Base-by-base conservation (phyloP, 2,113 vertebrate genomes). In the Aphyosemion australe region DNA sequence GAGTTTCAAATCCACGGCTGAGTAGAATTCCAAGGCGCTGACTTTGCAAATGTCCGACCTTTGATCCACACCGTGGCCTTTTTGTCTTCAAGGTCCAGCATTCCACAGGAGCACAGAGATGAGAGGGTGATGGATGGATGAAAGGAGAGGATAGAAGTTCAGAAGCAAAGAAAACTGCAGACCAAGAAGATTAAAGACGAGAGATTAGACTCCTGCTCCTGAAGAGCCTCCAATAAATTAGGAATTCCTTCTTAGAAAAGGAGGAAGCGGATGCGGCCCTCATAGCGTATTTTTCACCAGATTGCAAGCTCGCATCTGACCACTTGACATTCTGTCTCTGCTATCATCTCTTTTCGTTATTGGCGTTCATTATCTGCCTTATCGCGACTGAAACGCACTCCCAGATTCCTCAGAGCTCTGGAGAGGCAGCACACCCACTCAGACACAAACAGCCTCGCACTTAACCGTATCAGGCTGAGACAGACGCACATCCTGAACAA, bases 101-200 rank as follows among this genome's bases (percentile, higher is more conserved):
- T 93, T 92, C 91, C 92, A 82, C 71, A 71, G 78, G 81, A 88
- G 87, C 63, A 60, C 82, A 70, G 76, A 88, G 85, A 90, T 81
- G 86, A 90, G 87, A 87, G 66, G 72, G 72, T 83, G 84, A 88
- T 82, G 84, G 85, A 89, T 79, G 84, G 87, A 87, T 84, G 79
- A 83, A 81, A 84, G 79, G 72, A 75, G 74, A 76, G 75, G 76
- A 69, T 69, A 60, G 79, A 84, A 77, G 84, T 81, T 65, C 76
- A 86, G 84, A 89, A 84, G 72, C 89, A 86, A 87, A 78, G 74
- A 82, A 83, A 41, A 90, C 87, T 26, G 53, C 69, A 78, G 78
- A 82, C 73, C 70, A 41, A 50, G 32, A 76, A 90, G 86, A 90
- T 89, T 89, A 88, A 89, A 90, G 83, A 79, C 79, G 52, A 69